Conservation (phyloP, 2,113 vertebrate species). For the Corythaixoides concolor region DNA sequence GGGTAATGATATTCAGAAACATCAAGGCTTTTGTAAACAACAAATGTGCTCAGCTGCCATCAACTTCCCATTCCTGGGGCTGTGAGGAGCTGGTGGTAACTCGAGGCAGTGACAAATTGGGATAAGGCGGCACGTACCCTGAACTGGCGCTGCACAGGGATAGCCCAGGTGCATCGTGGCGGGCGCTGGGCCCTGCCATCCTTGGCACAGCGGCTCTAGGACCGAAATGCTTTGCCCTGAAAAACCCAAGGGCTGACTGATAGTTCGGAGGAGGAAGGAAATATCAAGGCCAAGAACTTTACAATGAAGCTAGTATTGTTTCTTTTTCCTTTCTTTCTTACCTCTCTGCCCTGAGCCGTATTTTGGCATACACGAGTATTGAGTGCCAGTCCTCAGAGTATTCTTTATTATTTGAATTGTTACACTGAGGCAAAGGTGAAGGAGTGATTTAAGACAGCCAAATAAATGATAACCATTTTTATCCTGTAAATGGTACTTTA, state of each 20-base stretch:
- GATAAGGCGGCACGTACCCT: rapidly evolving
- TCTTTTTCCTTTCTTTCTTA: neutral
- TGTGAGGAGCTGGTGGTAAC: rapidly evolving
- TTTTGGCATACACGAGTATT: neutral
- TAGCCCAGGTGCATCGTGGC: rapidly evolving
- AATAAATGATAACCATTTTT: neutral
- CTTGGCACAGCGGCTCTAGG: neutral
- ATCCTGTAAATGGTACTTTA: neutral
- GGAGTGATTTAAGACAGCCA: neutral
- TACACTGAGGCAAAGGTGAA: neutral
- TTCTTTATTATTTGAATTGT: neutral
- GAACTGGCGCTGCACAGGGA: no score
- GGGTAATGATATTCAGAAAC: rapidly evolving
- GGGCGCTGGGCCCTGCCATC: rapidly evolving
- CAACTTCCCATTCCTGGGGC: neutral
- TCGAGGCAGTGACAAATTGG: neutral
- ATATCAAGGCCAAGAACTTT: neutral
- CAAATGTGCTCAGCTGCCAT: neutral
- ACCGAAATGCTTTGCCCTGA: neutral
- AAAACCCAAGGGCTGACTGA: neutral
- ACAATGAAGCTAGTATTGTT: neutral
- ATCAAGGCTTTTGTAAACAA: neutral
- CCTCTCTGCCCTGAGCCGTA: neutral
- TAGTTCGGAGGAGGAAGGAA: neutral
- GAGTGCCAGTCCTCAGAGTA: neutral